Evolutionary conservation across 1,140 invertebrate genomes (phyloP), one percentile per base, ranked within the genome.

Genomic region (Platyscapa corneri): DNA sequence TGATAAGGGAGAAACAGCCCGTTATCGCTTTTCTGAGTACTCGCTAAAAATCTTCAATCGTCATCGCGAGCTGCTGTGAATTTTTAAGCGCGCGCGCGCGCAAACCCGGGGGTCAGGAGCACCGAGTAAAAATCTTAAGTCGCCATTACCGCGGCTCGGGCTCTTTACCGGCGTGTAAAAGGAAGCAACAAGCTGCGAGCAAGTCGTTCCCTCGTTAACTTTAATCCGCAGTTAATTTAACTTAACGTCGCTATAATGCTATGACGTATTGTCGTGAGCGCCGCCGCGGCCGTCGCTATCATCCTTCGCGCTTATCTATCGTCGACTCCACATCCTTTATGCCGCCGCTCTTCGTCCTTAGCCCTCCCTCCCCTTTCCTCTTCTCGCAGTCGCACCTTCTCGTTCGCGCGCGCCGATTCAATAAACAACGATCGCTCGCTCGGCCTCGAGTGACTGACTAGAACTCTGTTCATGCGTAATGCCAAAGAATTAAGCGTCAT

Each of bases 171-270:
- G 81, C 83, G 85, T 42, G 85, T 88, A 88, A 85, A 88, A 85
- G 87, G 86, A 89, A 87, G 87, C 87, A 89, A 89, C 88, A 88
- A 88, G 88, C 88, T 86, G 85, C 65, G 85, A 89, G 88, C 88
- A 88, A 89, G 88, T 89, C 88, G 87, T 88, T 88, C 88, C 87
- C 88, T 89, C 88, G 88, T 89, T 89, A 89, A 89, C 60, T 89
- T 88, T 88, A 89, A 89, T 89, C 86, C 88, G 87, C 88, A 89
- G 88, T 89, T 89, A 89, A 89, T 89, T 89, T 88, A 89, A 88
- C 88, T 89, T 88, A 89, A 87, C 88, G 88, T 89, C 89, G 87
- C 88, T 81, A 87, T 89, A 88, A 88, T 88, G 75, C 88, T 86
- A 64, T 87, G 87, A 88, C 84, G 74, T 88, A 88, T 78, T 86